These are phyloP conservation scores for Loris lydekkerianus DNA, from an alignment of 2,797 vertebrate species.

Conservation along the genomic window DNA sequence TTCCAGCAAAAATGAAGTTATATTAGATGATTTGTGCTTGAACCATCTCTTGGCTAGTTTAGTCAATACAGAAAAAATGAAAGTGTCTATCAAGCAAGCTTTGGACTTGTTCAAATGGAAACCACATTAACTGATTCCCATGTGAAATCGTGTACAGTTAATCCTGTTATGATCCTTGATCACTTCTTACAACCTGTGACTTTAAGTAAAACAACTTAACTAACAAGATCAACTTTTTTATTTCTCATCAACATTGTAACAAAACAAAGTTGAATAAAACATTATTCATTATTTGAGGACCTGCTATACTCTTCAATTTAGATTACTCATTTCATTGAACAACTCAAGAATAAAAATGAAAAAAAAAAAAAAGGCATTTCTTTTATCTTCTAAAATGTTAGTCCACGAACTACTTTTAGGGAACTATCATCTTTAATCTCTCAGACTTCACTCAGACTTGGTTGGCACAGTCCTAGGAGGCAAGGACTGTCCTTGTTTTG, in stretches of 20 bases:
- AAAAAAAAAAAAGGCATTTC: background rate
- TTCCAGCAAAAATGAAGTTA: background rate
- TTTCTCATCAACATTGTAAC: background rate
- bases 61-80: background rate
- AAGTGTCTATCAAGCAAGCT: background rate
- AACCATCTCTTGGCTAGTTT: background rate
- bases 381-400: background rate
- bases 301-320: background rate
- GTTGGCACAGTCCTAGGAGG: background rate
- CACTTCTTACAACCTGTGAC: background rate
- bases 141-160: background rate
- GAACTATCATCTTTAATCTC: background rate
- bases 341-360: constrained; percentile 12
- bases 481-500: background rate
- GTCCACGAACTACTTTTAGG: background rate
- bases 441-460: background rate
- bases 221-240: background rate
- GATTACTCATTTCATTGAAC: background rate
- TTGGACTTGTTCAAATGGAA: constrained; percentile 31
- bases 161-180: background rate
- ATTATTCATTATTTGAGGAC: background rate
- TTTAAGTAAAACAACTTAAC: background rate
- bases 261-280: background rate
- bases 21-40: background rate
- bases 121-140: background rate